Conservation (phyloP, 2,113 vertebrate species). For the Alces alces region DNA sequence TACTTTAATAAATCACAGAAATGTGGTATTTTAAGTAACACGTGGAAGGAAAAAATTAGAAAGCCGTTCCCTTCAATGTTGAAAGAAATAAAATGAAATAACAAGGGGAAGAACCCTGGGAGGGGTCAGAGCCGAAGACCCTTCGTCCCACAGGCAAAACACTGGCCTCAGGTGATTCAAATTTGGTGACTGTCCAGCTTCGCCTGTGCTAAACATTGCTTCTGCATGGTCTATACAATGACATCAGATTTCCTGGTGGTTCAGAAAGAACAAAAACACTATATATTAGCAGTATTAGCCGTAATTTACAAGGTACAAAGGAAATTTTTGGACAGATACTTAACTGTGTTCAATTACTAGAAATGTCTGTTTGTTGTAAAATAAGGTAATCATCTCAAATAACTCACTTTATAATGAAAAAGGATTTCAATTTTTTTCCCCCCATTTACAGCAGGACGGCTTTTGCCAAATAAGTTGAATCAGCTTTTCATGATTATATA, state of each 20-base stretch:
- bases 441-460: neutral
- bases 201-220: neutral
- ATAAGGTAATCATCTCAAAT: neutral
- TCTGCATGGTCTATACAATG: neutral
- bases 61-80: neutral
- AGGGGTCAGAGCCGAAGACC: neutral
- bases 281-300: neutral
- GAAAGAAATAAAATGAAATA: neutral
- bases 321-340: slow-evolving; percentile 15
- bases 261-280: slow-evolving; percentile 22
- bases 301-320: slow-evolving; percentile 37
- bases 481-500: neutral
- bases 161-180: neutral
- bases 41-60: neutral
- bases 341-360: slow-evolving; percentile 8
- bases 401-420: slow-evolving; percentile 25
- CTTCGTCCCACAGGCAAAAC: accelerated
- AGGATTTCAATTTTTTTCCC: neutral
- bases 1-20: neutral
- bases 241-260: slow-evolving; percentile 29
- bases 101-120: neutral
- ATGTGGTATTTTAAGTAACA: neutral
- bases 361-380: slow-evolving; percentile 41
- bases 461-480: slow-evolving; percentile 1
- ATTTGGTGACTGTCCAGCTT: neutral